phyloP scores from a whole-genome alignment of 2,113 vertebrate genomes.

The Lucifuga dentata region DNA sequence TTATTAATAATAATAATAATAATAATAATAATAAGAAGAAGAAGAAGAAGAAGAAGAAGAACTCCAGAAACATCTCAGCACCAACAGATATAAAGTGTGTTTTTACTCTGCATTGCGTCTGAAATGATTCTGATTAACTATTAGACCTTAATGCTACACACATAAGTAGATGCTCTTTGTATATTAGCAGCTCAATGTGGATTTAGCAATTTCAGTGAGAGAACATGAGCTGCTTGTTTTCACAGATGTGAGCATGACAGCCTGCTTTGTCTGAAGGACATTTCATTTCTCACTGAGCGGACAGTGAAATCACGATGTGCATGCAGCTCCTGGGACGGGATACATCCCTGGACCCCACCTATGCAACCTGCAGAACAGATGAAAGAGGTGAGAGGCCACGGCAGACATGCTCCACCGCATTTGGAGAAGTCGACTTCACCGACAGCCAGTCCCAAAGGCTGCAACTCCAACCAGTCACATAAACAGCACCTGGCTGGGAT shows the following conservation, averaged over 20 bases:
- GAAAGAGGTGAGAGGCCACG: constrained; percentile 40
- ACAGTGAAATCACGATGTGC: constrained; percentile 12
- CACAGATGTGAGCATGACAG: constrained; percentile 54
- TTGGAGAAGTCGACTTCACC: constrained; percentile 56
- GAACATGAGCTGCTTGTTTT: constrained; percentile 49
- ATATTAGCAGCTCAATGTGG: background rate
- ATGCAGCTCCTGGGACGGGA: constrained; percentile 21
- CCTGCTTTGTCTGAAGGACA: constrained; percentile 28
- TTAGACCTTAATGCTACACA: background rate
- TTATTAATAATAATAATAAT: no score
- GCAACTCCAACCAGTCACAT: constrained; percentile 34
- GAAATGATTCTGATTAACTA: no score
- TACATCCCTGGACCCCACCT: constrained; percentile 26
- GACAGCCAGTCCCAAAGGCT: constrained; percentile 28
- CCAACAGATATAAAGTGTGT: no score
- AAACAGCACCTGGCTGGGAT: constrained; percentile 54
- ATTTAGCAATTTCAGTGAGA: constrained; percentile 15
- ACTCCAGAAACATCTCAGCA: no score
- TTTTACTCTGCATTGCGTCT: no score
- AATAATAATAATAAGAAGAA: no score
- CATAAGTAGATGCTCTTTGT: no score
- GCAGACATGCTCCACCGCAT: constrained; percentile 41
- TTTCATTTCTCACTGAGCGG: constrained; percentile 36
- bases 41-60: no score
- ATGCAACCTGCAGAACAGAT: constrained; percentile 34